Base-by-base conservation (phyloP, 1,140 invertebrate genomes). In the Cyclina sinensis region DNA sequence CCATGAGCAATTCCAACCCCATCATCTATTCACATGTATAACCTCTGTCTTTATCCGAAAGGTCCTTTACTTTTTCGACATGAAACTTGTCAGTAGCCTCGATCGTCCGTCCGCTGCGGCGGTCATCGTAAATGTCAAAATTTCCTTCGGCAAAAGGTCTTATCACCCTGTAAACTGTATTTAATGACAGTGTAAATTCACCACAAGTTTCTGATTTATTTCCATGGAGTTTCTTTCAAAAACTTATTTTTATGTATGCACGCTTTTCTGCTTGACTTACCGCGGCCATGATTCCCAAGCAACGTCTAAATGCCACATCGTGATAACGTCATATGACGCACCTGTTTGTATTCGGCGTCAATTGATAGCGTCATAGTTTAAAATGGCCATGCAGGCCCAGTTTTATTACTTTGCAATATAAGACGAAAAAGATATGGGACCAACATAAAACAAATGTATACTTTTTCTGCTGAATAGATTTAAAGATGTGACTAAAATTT, bases 391-490 rank as follows among this genome's bases (percentile, higher is more conserved):
- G 21, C 62, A n/a, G 27, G 62, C 32, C 21, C 27, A 7, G 62
- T 68, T 37, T 32, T 32, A 37, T 57, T 21, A 57, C 51, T 57
- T 57, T 57, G 21, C 9, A 21, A 57, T 68, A 32, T n/a, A n/a
- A 68, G 32, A 37, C 18, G 27, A 68, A 68, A 68, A 68, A 27
- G 62, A 30, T 68, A 68, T 68, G 62, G 62, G 27, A 30, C 27
- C 62, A 68, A n/a, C n/a, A n/a, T n/a, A n/a, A n/a, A n/a, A n/a
- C n/a, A n/a, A n/a, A n/a, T n/a, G n/a, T n/a, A n/a, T n/a, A n/a
- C n/a, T n/a, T n/a, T n/a, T n/a, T n/a, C n/a, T n/a, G n/a, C n/a
- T n/a, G n/a, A n/a, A n/a, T n/a, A n/a, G n/a, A n/a, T n/a, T n/a
- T n/a, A n/a, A n/a, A n/a, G n/a, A n/a, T n/a, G n/a, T n/a, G n/a